Evolutionary conservation across 2,888 invertebrate genomes (phyloP), one percentile per base, ranked within the genome.

Genomic region (Ganaspis brasiliensis): DNA sequence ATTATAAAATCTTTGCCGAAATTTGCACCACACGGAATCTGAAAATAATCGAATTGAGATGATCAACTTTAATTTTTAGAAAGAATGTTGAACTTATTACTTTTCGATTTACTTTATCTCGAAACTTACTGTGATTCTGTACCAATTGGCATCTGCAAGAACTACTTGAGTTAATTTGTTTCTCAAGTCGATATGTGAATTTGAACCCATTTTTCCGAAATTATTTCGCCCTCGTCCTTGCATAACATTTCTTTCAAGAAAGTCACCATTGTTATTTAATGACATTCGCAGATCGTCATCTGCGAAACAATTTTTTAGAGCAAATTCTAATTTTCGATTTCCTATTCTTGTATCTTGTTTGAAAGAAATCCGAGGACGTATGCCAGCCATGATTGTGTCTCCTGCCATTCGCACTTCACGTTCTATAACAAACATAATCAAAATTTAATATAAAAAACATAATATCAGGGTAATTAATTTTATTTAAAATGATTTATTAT

Each of bases 21-120:
- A 89, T 95, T 95, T 8, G 94, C 94, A 19, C 96, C 96, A 90
- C 94, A 94, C 3, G 95, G 95, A 83, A 97, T 93, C 92, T 92
- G 78, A 2, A 84, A 87, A 63, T 71, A 40, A 40, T 8, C 3
- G 45, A 21, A 6, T 9, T 63, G 3, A 37, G n/a, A n/a, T n/a
- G n/a, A n/a, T n/a, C n/a, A n/a, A n/a, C n/a, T n/a, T n/a, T n/a
- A n/a, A n/a, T n/a, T n/a, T n/a, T n/a, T n/a, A n/a, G n/a, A n/a
- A n/a, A n/a, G n/a, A n/a, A n/a, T n/a, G n/a, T n/a, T n/a, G n/a
- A n/a, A n/a, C n/a, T n/a, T n/a, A n/a, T n/a, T n/a, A n/a, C n/a
- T n/a, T n/a, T n/a, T n/a, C n/a, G n/a, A n/a, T n/a, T n/a, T n/a
- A n/a, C n/a, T n/a, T n/a, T n/a, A 21, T 40, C n/a, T n/a, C n/a